A percentile compares a stretch with the other conserved stretches of the same genome.
Evolutionary conservation across 2,888 invertebrate genomes (phyloP).

Genomic region (Anoncus sp.): DNA sequence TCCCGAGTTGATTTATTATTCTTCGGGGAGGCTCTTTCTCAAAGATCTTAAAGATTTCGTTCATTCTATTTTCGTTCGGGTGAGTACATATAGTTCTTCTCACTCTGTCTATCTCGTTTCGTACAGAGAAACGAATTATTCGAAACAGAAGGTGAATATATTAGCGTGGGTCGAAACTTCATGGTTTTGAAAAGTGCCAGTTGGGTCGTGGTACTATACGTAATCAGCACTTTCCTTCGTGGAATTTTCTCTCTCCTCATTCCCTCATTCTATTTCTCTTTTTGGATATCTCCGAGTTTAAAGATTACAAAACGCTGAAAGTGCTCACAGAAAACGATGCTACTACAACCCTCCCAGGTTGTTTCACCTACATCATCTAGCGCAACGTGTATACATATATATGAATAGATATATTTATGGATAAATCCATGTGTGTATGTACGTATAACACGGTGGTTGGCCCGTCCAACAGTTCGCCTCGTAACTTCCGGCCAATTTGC

Average conservation of each 20-base stretch:
- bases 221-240: slow-evolving; percentile 59
- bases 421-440: slow-evolving; percentile 3
- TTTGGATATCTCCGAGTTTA: slow-evolving; percentile 24
- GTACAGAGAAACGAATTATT: slow-evolving; percentile 41
- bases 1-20: slow-evolving; percentile 29
- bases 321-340: slow-evolving; percentile 50
- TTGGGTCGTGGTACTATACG: slow-evolving; percentile 40
- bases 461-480: slow-evolving; percentile 42
- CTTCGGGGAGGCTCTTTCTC: slow-evolving; percentile 6
- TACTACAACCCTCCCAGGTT: slow-evolving; percentile 24
- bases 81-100: slow-evolving; percentile 5
- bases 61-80: slow-evolving; percentile 30
- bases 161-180: slow-evolving; percentile 34
- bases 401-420: neutral
- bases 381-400: slow-evolving; percentile 1
- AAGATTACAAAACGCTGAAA: slow-evolving; percentile 56
- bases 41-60: slow-evolving; percentile 15
- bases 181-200: slow-evolving; percentile 49
- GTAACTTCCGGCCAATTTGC: slow-evolving; percentile 62
- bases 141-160: slow-evolving; percentile 35
- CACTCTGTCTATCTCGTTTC: slow-evolving; percentile 4
- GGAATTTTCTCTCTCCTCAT: slow-evolving; percentile 14
- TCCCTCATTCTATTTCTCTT: slow-evolving; percentile 10
- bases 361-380: slow-evolving; percentile 31
- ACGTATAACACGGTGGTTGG: slow-evolving; percentile 47